Conservation (phyloP, 2,888 invertebrate species). For the Cerceris rybyensis region DNA sequence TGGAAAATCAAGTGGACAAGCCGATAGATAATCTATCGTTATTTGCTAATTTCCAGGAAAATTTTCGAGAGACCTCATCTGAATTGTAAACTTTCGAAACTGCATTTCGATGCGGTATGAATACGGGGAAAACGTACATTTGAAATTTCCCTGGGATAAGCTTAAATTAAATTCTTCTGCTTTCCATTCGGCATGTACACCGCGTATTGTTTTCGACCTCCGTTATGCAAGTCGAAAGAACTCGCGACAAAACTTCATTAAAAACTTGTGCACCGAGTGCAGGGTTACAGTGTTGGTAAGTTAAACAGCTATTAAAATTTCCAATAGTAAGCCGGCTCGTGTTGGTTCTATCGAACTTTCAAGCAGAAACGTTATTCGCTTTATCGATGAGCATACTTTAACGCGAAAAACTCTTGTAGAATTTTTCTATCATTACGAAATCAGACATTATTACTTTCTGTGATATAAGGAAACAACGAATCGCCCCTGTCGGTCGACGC, state of each 20-base stretch:
- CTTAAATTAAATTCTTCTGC: conserved; percentile 8
- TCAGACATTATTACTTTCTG: conserved; percentile 45
- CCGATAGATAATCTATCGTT: neutral
- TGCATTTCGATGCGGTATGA: neutral
- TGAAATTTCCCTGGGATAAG: neutral
- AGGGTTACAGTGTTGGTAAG: conserved; percentile 24
- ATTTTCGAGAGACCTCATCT: neutral
- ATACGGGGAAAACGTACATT: neutral
- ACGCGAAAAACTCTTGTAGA: conserved; percentile 12
- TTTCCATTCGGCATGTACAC: neutral
- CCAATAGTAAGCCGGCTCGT: conserved; percentile 25
- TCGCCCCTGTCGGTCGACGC: conserved; percentile 71
- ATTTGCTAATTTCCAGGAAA: neutral
- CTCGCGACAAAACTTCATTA: conserved; percentile 29
- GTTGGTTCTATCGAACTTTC: conserved; percentile 15
- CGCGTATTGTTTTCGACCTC: conserved; percentile 19
- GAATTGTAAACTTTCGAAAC: neutral
- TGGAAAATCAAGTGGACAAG: neutral
- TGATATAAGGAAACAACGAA: conserved; percentile 53
- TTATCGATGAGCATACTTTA: neutral
- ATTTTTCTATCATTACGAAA: conserved; percentile 38
- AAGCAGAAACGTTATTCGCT: neutral
- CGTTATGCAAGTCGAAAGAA: neutral
- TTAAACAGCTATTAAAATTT: conserved; percentile 47
- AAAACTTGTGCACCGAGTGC: conserved; percentile 24